phyloP scores from a whole-genome alignment of 2,113 vertebrate genomes.

The Cariama cristata region DNA sequence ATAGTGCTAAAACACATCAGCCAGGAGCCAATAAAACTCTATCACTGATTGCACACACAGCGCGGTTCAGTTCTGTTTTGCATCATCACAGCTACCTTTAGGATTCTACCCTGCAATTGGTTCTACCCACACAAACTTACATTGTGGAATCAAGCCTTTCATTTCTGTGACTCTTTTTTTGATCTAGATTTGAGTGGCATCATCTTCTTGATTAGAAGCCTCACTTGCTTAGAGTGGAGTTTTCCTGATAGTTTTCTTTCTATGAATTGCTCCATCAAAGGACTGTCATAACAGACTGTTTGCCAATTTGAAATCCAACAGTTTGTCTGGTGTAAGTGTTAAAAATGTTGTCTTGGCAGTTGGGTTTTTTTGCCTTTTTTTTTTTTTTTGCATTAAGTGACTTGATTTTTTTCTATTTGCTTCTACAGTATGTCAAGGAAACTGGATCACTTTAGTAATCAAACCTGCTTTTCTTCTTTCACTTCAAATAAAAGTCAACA shows the following conservation, averaged over 20 bases:
- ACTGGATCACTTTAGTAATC: constrained; percentile 25
- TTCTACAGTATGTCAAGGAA: constrained; percentile 39
- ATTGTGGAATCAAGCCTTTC: not conserved
- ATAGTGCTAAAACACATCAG: not conserved
- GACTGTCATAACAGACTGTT: constrained; percentile 76
- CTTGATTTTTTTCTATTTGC: constrained; percentile 44
- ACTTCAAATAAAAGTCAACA: not conserved
- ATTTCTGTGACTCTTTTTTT: constrained; percentile 8
- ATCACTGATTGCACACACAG: not conserved
- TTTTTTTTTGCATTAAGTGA: constrained; percentile 48
- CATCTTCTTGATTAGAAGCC: constrained; percentile 40
- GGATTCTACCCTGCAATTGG: not conserved
- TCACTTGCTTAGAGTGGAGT: constrained; percentile 44
- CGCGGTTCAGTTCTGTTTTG: not conserved
- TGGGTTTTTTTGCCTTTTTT: not conserved
- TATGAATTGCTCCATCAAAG: constrained; percentile 72
- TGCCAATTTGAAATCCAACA: constrained; percentile 76
- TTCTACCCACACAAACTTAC: constrained; percentile 13
- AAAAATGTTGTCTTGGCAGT: constrained; percentile 74
- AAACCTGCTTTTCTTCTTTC: not conserved
- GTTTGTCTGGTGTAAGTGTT: constrained; percentile 78
- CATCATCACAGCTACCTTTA: not conserved
- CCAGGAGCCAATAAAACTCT: not conserved
- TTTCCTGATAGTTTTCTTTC: constrained; percentile 71
- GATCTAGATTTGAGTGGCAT: constrained; percentile 49